Conservation (phyloP, 2,888 invertebrate genomes). For the Trachelus stipa region DNA sequence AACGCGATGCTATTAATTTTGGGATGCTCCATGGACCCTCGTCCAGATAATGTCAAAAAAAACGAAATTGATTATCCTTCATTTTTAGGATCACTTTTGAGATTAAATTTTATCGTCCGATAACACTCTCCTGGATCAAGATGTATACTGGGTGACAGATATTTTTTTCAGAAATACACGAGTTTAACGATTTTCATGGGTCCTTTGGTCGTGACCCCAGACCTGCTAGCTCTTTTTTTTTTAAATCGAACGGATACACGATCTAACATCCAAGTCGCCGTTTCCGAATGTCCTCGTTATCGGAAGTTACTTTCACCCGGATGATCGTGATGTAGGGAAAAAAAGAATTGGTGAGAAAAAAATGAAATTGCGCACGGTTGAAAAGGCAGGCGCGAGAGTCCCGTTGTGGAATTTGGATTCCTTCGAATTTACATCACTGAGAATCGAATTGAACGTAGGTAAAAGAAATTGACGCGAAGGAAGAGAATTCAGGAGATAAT, state of each 20-base stretch:
- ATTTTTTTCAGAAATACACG: background rate
- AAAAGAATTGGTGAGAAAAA: background rate
- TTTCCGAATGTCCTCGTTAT: conserved; percentile 10
- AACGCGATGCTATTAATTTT: background rate
- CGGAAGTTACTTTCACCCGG: conserved; percentile 15
- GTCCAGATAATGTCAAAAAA: background rate
- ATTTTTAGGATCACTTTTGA: background rate
- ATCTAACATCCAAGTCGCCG: background rate
- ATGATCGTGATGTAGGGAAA: background rate
- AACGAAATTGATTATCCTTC: background rate
- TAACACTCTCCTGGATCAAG: background rate
- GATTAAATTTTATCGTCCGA: background rate
- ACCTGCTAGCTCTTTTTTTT: background rate
- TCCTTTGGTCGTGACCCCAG: background rate
- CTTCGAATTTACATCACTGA: background rate
- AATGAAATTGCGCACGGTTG: background rate
- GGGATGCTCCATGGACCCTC: background rate
- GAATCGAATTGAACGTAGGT: background rate
- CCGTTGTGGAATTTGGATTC: background rate
- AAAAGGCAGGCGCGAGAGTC: background rate
- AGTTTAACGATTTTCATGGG: background rate
- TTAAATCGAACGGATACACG: background rate
- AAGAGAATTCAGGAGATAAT: background rate
- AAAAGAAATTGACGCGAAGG: background rate
- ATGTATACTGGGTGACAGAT: background rate